phyloP scores from a whole-genome alignment of 2,113 vertebrate species.

The Raphicerus campestris region DNA sequence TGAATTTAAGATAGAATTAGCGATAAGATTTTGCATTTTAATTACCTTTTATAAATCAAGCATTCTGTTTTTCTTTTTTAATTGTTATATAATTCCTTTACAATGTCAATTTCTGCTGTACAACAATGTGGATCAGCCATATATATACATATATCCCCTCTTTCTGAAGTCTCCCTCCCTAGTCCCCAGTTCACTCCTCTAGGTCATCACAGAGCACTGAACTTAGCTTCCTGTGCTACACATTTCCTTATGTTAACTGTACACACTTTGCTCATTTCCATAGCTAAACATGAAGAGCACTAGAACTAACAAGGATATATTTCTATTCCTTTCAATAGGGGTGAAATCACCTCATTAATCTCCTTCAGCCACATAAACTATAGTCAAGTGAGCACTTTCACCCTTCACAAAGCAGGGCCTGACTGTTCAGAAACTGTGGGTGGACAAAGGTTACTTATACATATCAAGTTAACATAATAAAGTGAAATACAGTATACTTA shows the following conservation, averaged over 20 bases:
- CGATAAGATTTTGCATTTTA: not conserved
- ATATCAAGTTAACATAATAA: not conserved
- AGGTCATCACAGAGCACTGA: not conserved
- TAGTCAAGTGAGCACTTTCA: not conserved
- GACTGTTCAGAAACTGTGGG: not conserved
- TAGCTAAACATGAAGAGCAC: not conserved
- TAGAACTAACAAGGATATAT: not conserved
- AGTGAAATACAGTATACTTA: not conserved
- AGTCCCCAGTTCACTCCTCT: not conserved
- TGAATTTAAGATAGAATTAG: constrained; percentile 1
- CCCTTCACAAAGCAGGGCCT: not conserved
- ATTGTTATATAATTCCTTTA: not conserved
- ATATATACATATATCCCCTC: not conserved
- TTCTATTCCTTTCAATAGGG: not conserved
- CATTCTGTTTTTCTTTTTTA: not conserved
- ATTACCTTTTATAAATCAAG: not conserved
- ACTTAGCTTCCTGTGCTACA: not conserved
- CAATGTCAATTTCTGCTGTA: not conserved
- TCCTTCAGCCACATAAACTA: not conserved
- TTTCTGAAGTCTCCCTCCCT: not conserved
- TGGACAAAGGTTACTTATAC: not conserved
- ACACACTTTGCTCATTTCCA: constrained; percentile 17
- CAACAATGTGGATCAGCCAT: not conserved
- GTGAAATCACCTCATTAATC: not conserved
- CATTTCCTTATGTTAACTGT: not conserved